A percentile compares a stretch with the other conserved stretches of the same genome.
These are phyloP conservation scores for Diadegma fenestrale DNA, from an alignment of 2,888 invertebrate species.

Conservation along the genomic window DNA sequence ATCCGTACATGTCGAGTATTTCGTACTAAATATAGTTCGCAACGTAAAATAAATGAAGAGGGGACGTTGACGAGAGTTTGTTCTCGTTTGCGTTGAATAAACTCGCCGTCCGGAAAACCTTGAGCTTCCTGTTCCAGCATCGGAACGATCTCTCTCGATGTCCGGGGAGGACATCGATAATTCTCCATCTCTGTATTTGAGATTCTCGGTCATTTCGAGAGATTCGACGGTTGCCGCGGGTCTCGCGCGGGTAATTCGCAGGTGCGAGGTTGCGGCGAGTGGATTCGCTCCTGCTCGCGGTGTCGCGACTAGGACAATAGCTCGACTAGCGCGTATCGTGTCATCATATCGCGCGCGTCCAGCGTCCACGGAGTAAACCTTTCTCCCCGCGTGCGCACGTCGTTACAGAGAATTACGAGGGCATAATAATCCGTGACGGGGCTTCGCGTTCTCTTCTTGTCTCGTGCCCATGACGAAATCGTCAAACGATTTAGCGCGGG, in stretches of 20 bases:
- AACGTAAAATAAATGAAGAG: constrained; percentile 7
- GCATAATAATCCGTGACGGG: constrained; percentile 65
- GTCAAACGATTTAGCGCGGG: constrained; percentile 59
- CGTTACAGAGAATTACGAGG: constrained; percentile 41
- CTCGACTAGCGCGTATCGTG: neutral
- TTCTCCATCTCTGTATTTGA: neutral
- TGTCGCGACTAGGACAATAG: constrained; percentile 40
- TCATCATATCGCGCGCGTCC: constrained; percentile 9
- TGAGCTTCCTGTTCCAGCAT: neutral
- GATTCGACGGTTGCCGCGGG: no score
- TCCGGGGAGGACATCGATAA: neutral
- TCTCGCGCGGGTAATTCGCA: no score
- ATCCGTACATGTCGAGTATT: neutral
- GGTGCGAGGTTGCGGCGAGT: constrained; percentile 22
- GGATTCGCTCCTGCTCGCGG: constrained; percentile 15
- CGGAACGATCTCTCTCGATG: neutral
- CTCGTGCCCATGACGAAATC: constrained; percentile 67
- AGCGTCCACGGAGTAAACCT: constrained; percentile 15
- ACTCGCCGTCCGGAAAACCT: neutral
- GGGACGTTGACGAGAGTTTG: constrained; percentile 7
- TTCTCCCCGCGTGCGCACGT: neutral
- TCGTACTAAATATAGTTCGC: neutral
- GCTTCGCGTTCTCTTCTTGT: neutral
- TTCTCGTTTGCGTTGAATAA: neutral
- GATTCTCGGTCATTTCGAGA: neutral